Percentiles rank a stretch among this genome's conserved stretches.
Evolutionary conservation across 1,140 invertebrate genomes (phyloP).

Genomic region (Vanessa tameamea): DNA sequence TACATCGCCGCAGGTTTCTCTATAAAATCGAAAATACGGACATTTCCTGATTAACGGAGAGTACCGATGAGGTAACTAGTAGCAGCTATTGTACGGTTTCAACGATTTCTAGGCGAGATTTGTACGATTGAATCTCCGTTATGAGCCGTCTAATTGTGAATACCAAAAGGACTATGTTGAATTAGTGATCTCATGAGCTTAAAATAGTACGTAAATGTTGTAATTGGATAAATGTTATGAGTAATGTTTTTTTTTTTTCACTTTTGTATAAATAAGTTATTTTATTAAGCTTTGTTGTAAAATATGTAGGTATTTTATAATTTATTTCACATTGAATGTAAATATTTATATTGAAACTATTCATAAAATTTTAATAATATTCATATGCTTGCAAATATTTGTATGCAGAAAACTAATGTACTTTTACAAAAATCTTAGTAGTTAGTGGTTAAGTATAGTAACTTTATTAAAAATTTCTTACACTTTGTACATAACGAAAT

Average conservation of each 20-base stretch:
- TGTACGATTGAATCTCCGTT: slow-evolving; percentile 60
- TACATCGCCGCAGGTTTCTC: slow-evolving; percentile 64
- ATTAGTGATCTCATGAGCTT: slow-evolving; percentile 62
- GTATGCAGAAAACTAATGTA: not conserved
- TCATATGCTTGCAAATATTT: slow-evolving; percentile 4
- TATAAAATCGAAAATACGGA: slow-evolving; percentile 71
- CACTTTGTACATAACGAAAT: slow-evolving; percentile 26
- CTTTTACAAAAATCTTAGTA: not conserved
- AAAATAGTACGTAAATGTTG: slow-evolving; percentile 32
- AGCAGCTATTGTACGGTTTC: slow-evolving; percentile 69
- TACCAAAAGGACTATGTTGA: slow-evolving; percentile 20
- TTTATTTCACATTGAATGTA: not conserved
- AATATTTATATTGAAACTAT: slow-evolving; percentile 1
- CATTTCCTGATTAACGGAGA: slow-evolving; percentile 78
- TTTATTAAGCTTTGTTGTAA: not conserved
- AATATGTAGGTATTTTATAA: not conserved
- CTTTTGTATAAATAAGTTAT: not conserved
- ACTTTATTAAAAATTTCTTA: slow-evolving; percentile 17
- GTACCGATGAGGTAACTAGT: slow-evolving; percentile 73
- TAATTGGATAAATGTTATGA: slow-evolving; percentile 25
- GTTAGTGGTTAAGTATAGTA: not conserved
- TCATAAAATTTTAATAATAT: not conserved
- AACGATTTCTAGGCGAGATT: slow-evolving; percentile 62
- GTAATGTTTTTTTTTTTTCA: slow-evolving; percentile 2
- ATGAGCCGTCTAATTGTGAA: slow-evolving; percentile 6